These are phyloP conservation scores for Drosophila bocqueti DNA, from an alignment of 1,140 invertebrate species.

Conservation along the genomic window DNA sequence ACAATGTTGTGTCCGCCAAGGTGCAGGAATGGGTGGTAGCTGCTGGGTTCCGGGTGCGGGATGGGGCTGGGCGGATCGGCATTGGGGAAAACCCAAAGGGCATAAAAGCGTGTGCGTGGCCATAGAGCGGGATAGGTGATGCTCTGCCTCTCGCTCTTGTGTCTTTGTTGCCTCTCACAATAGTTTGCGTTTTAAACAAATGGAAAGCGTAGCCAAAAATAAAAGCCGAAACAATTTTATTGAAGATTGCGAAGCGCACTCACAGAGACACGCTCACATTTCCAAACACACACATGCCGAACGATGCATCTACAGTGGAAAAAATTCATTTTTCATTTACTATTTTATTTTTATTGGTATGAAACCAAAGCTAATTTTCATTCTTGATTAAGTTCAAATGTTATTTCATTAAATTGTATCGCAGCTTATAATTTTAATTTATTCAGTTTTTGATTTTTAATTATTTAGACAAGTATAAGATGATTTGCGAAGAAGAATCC, in stretches of 20 bases:
- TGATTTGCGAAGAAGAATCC: too few relatives aligned
- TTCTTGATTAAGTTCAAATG: too few relatives aligned
- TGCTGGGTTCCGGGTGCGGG: background rate
- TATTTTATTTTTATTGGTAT: too few relatives aligned
- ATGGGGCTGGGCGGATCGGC: background rate
- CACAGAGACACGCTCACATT: slow-evolving; percentile 23
- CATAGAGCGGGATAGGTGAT: slow-evolving; percentile 36
- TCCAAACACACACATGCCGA: slow-evolving; percentile 20
- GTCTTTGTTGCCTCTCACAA: slow-evolving; percentile 64
- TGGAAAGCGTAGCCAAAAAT: slow-evolving; percentile 76
- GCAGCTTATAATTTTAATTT: too few relatives aligned
- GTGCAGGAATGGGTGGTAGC: background rate
- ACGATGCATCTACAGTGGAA: slow-evolving; percentile 2
- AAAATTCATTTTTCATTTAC: background rate
- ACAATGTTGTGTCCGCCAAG: slow-evolving; percentile 65
- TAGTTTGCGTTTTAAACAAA: slow-evolving; percentile 82
- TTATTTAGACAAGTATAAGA: too few relatives aligned
- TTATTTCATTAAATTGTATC: too few relatives aligned
- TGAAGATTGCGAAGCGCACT: slow-evolving; percentile 75
- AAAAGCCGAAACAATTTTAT: slow-evolving; percentile 78
- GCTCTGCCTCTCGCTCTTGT: slow-evolving; percentile 8
- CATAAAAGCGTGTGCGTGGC: slow-evolving; percentile 54
- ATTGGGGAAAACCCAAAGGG: slow-evolving; percentile 51
- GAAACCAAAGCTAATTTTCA: too few relatives aligned
- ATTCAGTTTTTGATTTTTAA: too few relatives aligned